phyloP scores from a whole-genome alignment of 64 coral and sea anemone genomes.

The Actinia tenebrosa region DNA sequence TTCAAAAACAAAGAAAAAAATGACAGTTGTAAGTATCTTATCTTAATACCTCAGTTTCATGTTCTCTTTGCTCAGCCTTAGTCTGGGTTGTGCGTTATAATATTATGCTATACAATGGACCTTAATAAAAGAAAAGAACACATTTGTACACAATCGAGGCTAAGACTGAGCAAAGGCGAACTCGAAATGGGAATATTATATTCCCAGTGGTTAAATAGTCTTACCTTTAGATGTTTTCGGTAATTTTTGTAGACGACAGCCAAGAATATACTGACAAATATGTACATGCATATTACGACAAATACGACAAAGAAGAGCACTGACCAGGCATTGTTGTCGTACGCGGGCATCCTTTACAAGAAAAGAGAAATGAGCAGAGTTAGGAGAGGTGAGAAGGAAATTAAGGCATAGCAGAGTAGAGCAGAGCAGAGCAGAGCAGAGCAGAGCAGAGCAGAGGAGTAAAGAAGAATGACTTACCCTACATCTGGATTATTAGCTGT shows the following conservation, averaged over 20 bases:
- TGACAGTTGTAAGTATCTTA: too few relatives aligned
- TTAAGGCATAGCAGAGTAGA: neutral
- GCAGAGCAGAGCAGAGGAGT: neutral
- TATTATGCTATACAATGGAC: too few relatives aligned
- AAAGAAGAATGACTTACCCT: slow-evolving; percentile 51
- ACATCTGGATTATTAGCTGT: slow-evolving; percentile 97
- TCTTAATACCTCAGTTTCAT: too few relatives aligned
- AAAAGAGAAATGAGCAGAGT: neutral
- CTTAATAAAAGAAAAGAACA: too few relatives aligned
- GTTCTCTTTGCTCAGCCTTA: too few relatives aligned
- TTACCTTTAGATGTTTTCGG: slow-evolving; percentile 86
- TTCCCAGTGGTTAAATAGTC: neutral
- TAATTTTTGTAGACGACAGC: slow-evolving; percentile 98
- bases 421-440: neutral
- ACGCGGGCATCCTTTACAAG: slow-evolving; percentile 80
- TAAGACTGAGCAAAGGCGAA: too few relatives aligned
- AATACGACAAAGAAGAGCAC: slow-evolving; percentile 87
- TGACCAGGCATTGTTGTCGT: slow-evolving; percentile 85
- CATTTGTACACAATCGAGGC: too few relatives aligned
- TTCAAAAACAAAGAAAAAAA: slow-evolving; percentile 16
- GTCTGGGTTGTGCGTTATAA: too few relatives aligned
- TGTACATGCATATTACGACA: slow-evolving; percentile 95
- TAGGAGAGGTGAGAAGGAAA: neutral
- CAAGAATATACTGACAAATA: slow-evolving; percentile 95
- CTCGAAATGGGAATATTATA: too few relatives aligned